These are phyloP conservation scores for Pogonomyrmex californicus DNA, from an alignment of 1,140 invertebrate genomes.

Conservation along the genomic window DNA sequence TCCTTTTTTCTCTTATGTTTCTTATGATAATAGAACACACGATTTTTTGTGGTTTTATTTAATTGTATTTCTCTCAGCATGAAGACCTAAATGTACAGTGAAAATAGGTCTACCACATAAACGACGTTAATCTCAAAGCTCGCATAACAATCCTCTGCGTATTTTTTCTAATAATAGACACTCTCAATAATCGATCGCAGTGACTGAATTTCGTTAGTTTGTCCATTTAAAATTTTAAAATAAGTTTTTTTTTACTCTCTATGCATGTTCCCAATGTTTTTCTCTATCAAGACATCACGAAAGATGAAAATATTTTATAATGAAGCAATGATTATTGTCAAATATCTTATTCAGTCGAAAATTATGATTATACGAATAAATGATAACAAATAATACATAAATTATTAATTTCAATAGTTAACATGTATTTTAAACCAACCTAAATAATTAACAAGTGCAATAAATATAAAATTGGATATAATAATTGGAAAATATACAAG, in stretches of 20 bases:
- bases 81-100: slow-evolving; percentile 1
- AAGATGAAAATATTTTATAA: not conserved
- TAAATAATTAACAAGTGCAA: slow-evolving; percentile 2
- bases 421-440: not conserved
- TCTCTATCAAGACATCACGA: not conserved
- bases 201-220: slow-evolving; percentile 9
- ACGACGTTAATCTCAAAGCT: slow-evolving; percentile 26
- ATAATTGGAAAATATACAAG: slow-evolving; percentile 4
- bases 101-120: not conserved
- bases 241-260: not conserved
- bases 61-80: not conserved
- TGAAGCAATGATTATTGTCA: not conserved
- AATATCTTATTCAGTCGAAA: not conserved
- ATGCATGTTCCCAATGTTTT: not conserved
- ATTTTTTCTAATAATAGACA: slow-evolving; percentile 53
- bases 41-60: not conserved
- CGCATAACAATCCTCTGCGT: slow-evolving; percentile 16
- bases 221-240: slow-evolving; percentile 12
- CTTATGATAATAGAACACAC: not conserved
- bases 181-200: slow-evolving; percentile 11
- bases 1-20: too few species aligned
- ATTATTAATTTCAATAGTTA: not conserved
- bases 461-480: slow-evolving; percentile 20
- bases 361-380: not conserved
- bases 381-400: not conserved